These are phyloP conservation scores for Falco punctatus DNA, from an alignment of 2,113 vertebrate genomes.

Conservation along the genomic window DNA sequence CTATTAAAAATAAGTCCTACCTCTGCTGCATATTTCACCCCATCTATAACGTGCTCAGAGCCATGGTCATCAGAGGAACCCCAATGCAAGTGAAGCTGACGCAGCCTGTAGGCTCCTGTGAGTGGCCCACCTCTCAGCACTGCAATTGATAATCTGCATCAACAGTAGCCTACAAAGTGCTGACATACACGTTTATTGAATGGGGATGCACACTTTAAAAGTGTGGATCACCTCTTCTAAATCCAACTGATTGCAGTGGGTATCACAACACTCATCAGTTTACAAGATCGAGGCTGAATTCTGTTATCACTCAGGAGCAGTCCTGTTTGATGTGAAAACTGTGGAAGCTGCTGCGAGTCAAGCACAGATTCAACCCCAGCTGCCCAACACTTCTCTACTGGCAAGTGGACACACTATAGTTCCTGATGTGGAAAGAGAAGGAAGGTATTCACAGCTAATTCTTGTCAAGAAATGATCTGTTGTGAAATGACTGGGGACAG, in stretches of 20 bases:
- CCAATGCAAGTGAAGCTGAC: constrained; percentile 96
- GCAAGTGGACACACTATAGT: background rate
- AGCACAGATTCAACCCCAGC: background rate
- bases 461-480: background rate
- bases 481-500: background rate
- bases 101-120: constrained; percentile 85
- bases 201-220: rapidly evolving
- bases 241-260: background rate
- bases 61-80: constrained; percentile 85
- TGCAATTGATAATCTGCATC: constrained; percentile 62
- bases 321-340: background rate
- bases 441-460: background rate
- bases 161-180: background rate
- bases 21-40: constrained; percentile 88
- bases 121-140: constrained; percentile 89
- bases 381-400: background rate
- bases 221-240: background rate
- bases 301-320: background rate
- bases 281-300: background rate
- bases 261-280: background rate
- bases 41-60: constrained; percentile 89
- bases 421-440: background rate
- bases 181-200: rapidly evolving
- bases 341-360: background rate
- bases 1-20: constrained; percentile 61